Percentiles rank a stretch among this genome's conserved stretches.
Evolutionary conservation across 2,797 vertebrate genomes (phyloP).

Genomic region (Silurus lanzhouensis): DNA sequence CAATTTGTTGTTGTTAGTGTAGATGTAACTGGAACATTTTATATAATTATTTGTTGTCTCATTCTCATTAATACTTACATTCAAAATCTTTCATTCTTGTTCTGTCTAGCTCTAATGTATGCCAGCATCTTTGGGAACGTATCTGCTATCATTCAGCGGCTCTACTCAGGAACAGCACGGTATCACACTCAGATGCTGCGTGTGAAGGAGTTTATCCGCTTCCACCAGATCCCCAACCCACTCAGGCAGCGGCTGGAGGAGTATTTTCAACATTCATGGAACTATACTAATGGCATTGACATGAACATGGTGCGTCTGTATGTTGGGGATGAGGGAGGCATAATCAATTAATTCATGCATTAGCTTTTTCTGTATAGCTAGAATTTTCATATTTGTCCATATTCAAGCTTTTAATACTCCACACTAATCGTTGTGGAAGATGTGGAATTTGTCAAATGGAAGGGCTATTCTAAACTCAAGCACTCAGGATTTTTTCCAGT

Average conservation of each 20-base stretch:
- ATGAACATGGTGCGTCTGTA: constrained; percentile 93
- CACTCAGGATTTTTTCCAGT: neutral
- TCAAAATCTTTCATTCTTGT: constrained; percentile 57
- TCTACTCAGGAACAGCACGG: constrained; percentile 95
- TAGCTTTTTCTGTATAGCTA: neutral
- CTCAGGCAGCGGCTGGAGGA: constrained; percentile 95
- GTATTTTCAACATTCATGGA: constrained; percentile 98
- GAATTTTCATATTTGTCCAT: neutral
- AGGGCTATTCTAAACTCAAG: neutral
- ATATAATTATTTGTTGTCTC: neutral
- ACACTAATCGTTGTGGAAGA: neutral
- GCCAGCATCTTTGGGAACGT: constrained; percentile 99
- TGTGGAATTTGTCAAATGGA: neutral
- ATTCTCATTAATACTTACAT: neutral
- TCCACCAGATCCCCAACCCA: constrained; percentile 98
- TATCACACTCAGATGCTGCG: constrained; percentile 98
- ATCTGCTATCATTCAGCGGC: constrained; percentile 98
- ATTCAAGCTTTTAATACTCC: neutral
- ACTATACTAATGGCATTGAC: constrained; percentile 98
- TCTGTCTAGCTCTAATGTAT: constrained; percentile 90
- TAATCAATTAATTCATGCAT: neutral
- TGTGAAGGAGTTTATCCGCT: constrained; percentile 98
- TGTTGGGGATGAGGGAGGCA: neutral
- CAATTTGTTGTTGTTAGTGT: neutral
- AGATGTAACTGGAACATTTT: neutral